phyloP scores from a whole-genome alignment of 2,888 invertebrate genomes.

The Polydrusus pterygomalis region DNA sequence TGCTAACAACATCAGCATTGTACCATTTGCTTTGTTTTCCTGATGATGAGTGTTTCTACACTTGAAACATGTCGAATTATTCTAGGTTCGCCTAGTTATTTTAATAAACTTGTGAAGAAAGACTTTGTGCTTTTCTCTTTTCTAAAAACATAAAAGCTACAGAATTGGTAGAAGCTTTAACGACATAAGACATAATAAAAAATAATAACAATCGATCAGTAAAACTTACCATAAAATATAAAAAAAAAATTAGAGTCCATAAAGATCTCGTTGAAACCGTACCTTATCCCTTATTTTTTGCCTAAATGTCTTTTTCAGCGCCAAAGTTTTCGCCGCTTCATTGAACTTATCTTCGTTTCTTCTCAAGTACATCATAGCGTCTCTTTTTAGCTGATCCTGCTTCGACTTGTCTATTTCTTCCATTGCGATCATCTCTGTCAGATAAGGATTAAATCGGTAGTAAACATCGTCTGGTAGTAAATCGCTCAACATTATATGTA shows the following conservation, averaged over 20 bases:
- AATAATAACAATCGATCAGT: no score
- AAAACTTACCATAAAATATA: no score
- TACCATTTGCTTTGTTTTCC: no score
- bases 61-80: no score
- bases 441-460: conserved; percentile 91
- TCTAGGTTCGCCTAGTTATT: no score
- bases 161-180: no score
- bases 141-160: no score
- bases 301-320: conserved; percentile 67
- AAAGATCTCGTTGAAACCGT: conserved; percentile 35
- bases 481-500: conserved; percentile 85
- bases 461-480: conserved; percentile 83
- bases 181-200: no score
- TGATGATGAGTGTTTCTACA: no score
- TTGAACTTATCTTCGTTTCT: conserved; percentile 87
- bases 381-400: conserved; percentile 81
- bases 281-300: conserved; percentile 43
- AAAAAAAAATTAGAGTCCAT: conserved; percentile 45
- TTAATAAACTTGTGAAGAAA: no score
- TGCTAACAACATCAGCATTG: no score
- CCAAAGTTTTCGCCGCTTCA: conserved; percentile 74
- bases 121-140: no score
- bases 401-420: conserved; percentile 86
- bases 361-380: conserved; percentile 84
- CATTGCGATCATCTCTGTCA: conserved; percentile 85